A percentile compares a stretch with the other conserved stretches of the same genome.
These are phyloP conservation scores for Chydorus sphaericus DNA, from an alignment of 2,888 invertebrate species.

Conservation along the genomic window DNA sequence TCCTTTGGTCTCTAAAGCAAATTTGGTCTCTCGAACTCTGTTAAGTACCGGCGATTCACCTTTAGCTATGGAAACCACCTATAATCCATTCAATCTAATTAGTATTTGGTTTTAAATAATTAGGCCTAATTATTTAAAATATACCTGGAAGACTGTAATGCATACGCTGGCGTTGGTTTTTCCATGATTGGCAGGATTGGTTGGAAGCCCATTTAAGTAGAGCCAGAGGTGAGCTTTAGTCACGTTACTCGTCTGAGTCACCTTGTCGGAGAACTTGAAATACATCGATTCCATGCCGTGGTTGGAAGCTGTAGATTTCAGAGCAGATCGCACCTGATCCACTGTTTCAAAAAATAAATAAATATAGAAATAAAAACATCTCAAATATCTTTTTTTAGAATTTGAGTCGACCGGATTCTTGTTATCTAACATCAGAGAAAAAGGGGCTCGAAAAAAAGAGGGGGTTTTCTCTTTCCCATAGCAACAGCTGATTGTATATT, in stretches of 20 bases:
- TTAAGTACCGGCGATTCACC: slow-evolving; percentile 17
- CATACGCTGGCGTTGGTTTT: slow-evolving; percentile 7
- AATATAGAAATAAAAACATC: too few species aligned
- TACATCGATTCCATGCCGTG: slow-evolving; percentile 26
- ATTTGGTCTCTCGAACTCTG: slow-evolving; percentile 19
- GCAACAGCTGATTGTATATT: too few species aligned
- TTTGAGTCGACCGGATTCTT: too few species aligned
- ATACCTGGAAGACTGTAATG: slow-evolving; percentile 14
- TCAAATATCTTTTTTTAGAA: too few species aligned
- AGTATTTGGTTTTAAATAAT: too few species aligned
- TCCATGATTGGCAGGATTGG: neutral
- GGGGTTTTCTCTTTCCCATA: too few species aligned
- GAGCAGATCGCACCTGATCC: neutral
- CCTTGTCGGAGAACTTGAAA: slow-evolving; percentile 54
- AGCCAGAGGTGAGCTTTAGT: slow-evolving; percentile 52
- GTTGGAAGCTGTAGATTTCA: neutral
- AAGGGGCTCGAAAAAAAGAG: too few species aligned
- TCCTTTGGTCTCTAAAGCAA: slow-evolving; percentile 30
- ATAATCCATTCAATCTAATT: too few species aligned
- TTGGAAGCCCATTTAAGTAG: slow-evolving; percentile 32
- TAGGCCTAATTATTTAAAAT: too few species aligned
- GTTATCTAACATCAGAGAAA: too few species aligned
- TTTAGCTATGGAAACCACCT: slow-evolving; percentile 9
- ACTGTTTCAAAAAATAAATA: neutral
- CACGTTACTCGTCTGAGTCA: slow-evolving; percentile 47